Conservation (phyloP, 1,140 invertebrate genomes). For the Dreissena polymorpha region DNA sequence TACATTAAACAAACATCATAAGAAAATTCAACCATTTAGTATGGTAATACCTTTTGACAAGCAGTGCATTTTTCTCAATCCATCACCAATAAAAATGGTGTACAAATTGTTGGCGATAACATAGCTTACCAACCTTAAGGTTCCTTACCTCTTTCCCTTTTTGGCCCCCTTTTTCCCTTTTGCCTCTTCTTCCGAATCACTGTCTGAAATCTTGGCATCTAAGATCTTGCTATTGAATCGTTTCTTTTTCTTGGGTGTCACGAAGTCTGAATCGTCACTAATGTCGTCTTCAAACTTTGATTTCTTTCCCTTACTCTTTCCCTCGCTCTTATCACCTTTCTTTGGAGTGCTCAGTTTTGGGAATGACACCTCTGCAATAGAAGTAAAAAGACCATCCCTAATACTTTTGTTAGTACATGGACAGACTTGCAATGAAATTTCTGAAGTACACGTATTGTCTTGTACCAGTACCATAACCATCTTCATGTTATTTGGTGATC, state of each 20-base stretch:
- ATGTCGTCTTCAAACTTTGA: background rate
- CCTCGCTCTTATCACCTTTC: slow-evolving; percentile 17
- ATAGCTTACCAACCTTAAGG: no score
- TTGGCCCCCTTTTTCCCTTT: slow-evolving; percentile 44
- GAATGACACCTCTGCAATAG: slow-evolving; percentile 53
- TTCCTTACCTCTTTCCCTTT: slow-evolving; percentile 4
- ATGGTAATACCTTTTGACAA: no score
- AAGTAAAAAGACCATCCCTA: no score
- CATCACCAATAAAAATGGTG: no score
- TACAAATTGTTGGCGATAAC: no score
- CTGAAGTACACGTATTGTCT: no score
- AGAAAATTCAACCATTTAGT: no score
- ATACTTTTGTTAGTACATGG: no score
- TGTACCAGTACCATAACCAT: no score
- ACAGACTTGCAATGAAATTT: no score
- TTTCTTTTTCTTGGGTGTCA: slow-evolving; percentile 55
- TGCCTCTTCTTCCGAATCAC: background rate
- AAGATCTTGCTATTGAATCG: slow-evolving; percentile 43
- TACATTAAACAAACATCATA: background rate
- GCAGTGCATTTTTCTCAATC: no score
- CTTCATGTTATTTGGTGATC: no score
- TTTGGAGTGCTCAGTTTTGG: slow-evolving; percentile 29
- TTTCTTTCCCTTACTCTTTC: slow-evolving; percentile 1
- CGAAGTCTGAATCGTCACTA: slow-evolving; percentile 50
- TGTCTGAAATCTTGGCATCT: slow-evolving; percentile 60